Base-by-base conservation (phyloP, 2,113 vertebrate species). In the Saguinus midas region DNA sequence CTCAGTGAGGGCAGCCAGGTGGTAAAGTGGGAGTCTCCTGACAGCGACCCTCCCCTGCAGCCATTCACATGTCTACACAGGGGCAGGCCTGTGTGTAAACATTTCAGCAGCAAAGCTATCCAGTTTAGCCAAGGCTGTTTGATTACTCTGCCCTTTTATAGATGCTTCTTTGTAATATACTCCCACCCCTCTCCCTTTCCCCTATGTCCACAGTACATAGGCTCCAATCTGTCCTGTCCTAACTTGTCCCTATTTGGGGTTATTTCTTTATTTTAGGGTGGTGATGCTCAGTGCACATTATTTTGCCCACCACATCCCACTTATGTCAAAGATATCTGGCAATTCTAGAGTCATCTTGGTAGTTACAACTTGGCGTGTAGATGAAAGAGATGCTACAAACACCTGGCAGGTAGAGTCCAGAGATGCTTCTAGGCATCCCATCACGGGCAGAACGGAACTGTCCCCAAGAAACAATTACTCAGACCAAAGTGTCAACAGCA, bases 161-260 rank as follows among this genome's bases (percentile, higher is more conserved):
- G 37, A 40, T 61, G 58, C 3, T 82, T 76, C 66, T 94, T 82
- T 82, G 40, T 29, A 90, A 55, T 37, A 48, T 20, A 50, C 10
- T 52, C 1, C 29, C 11, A 81, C 1, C 11, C 2, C 1, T 8
- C 6, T 72, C 14, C 11, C 10, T 6, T 84, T 18, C 23, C 12
- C 6, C 14, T 81, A 6, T 18, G 43, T n/a, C 25, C 57, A 40
- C 3, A 72, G 11, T 43, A 73, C 4, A 12, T 8, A 45, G 10
- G 43, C 5, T 78, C 61, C 23, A 32, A 43, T 92, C n/a, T 96
- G 29, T 10, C 32, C 66, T 35, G 5, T 55, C 90, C 25, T 66
- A 92, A 88, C 6, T n/a, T 37, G 27, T 29, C 23, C 13, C 40
- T 90, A 32, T 55, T 92, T 23, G 5, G 75, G 37, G 29, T 84